Evolutionary conservation across 2,113 vertebrate species (phyloP), one percentile per base, ranked within the genome.

Genomic region (Myodes glareolus): DNA sequence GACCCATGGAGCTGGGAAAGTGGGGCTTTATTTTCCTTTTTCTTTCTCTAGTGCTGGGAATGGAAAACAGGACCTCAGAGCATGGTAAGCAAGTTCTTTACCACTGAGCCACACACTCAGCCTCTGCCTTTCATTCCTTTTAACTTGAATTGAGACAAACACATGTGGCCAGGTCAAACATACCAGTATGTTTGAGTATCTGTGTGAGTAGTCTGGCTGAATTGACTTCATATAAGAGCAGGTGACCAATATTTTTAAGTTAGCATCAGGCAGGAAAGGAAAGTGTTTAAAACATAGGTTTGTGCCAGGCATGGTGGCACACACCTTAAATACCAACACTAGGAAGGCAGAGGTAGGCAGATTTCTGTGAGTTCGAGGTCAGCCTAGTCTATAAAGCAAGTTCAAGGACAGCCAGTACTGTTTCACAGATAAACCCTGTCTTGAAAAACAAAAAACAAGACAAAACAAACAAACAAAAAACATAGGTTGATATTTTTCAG

Each of bases 131-230:
- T 52, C 9, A 14, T 73, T 72, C 29, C 33, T 36, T 81, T 47
- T 25, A 50, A 47, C 70, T 42, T 94, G 16, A 72, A 16, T 90
- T 19, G n/a, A 47, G 78, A 78, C 17, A 55, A 25, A 61, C 52
- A 5, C 11, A 0, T 25, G 31, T 92, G 82, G 42, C 72, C 27
- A 31, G n/a, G 75, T 10, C 52, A 5, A 0, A 25, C 0, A 0
- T 23, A 3, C 36, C 61, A 39, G 31, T 9, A 0, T n/a, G n/a
- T n/a, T n/a, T n/a, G n/a, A n/a, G n/a, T 23, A 27, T 39, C 75
- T 11, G 13, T 82, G 6, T 84, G 42, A 33, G 10, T n/a, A 10
- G 31, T 25, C 39, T 21, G 1, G 36, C 65, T 52, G 36, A 47
- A 36, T 58, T 23, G 25, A 67, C 36, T 72, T 86, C 39, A 29